Conservation (phyloP, 1,140 invertebrate genomes). For the Cotesia chilonis region DNA sequence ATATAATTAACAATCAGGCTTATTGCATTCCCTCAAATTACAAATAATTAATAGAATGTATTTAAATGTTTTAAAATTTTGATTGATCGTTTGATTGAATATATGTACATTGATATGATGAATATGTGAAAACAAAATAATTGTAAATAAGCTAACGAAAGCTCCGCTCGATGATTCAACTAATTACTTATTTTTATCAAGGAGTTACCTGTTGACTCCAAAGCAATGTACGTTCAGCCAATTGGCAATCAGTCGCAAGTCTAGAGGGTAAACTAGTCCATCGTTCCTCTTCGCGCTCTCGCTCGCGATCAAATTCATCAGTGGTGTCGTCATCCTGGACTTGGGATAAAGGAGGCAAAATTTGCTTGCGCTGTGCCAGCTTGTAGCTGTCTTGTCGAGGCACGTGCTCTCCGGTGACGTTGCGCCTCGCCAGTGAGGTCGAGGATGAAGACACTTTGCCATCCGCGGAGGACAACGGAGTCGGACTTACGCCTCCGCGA, state of each 20-base stretch:
- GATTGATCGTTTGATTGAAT: neutral
- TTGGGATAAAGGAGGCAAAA: slow-evolving; percentile 63
- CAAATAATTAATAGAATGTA: too few species aligned
- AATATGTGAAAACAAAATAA: too few species aligned
- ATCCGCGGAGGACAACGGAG: slow-evolving; percentile 44
- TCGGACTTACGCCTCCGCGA: slow-evolving; percentile 57
- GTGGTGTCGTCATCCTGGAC: slow-evolving; percentile 38
- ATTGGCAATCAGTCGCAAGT: slow-evolving; percentile 57
- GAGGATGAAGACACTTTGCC: slow-evolving; percentile 25
- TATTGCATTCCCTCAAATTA: too few species aligned
- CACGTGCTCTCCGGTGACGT: slow-evolving; percentile 53
- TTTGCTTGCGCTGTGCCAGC: slow-evolving; percentile 57
- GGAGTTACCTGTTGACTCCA: slow-evolving; percentile 61
- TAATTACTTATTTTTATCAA: slow-evolving; percentile 42
- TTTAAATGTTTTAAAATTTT: too few species aligned
- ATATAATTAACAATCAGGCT: too few species aligned
- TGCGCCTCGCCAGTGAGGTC: slow-evolving; percentile 53
- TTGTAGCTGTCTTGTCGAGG: slow-evolving; percentile 73
- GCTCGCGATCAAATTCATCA: slow-evolving; percentile 51
- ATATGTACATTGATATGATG: too few species aligned
- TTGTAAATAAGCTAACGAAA: too few species aligned
- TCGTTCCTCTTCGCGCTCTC: slow-evolving; percentile 55
- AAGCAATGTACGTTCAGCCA: slow-evolving; percentile 55
- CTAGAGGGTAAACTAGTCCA: slow-evolving; percentile 60
- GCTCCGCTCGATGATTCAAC: slow-evolving; percentile 16